Conservation (phyloP, 2,113 vertebrate species). For the Sander lucioperca region DNA sequence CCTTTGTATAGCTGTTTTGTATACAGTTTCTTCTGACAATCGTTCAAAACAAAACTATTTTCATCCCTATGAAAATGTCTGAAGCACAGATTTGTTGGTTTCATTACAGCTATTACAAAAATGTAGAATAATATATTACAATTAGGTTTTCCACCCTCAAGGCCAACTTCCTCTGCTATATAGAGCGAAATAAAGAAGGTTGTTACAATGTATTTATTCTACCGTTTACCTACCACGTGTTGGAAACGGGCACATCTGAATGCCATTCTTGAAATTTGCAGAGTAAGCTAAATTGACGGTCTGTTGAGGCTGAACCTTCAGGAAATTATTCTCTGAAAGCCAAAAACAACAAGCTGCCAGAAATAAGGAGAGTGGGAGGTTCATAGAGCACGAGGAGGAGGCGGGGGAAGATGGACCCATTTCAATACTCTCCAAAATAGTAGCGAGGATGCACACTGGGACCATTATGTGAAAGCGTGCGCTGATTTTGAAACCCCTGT, state of each 20-base stretch:
- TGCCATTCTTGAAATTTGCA: slow-evolving; percentile 62
- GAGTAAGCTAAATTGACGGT: slow-evolving; percentile 55
- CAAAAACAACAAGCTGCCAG: slow-evolving; percentile 78
- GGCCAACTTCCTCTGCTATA: neutral
- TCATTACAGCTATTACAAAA: slow-evolving; percentile 4
- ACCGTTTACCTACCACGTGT: slow-evolving; percentile 33
- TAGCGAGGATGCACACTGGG: slow-evolving; percentile 51
- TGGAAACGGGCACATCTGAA: slow-evolving; percentile 53
- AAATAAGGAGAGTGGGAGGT: slow-evolving; percentile 59
- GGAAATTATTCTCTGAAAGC: slow-evolving; percentile 74
- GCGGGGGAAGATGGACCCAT: slow-evolving; percentile 43
- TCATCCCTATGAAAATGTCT: slow-evolving; percentile 37
- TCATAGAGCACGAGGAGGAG: slow-evolving; percentile 36
- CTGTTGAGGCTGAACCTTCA: slow-evolving; percentile 63
- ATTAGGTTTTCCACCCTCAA: neutral
- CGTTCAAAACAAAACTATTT: slow-evolving; percentile 33
- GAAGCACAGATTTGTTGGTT: slow-evolving; percentile 42
- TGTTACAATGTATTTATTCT: slow-evolving; percentile 17
- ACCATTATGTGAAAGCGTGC: slow-evolving; percentile 47
- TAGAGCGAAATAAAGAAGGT: slow-evolving; percentile 3
- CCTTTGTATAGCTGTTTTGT: slow-evolving; percentile 8
- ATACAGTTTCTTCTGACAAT: slow-evolving; percentile 15
- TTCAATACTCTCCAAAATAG: slow-evolving; percentile 71
- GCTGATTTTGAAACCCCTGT: slow-evolving; percentile 43
- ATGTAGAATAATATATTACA: slow-evolving; percentile 5